These are phyloP conservation scores for Phaonia tiefii DNA, from an alignment of 2,888 invertebrate species.

Conservation along the genomic window DNA sequence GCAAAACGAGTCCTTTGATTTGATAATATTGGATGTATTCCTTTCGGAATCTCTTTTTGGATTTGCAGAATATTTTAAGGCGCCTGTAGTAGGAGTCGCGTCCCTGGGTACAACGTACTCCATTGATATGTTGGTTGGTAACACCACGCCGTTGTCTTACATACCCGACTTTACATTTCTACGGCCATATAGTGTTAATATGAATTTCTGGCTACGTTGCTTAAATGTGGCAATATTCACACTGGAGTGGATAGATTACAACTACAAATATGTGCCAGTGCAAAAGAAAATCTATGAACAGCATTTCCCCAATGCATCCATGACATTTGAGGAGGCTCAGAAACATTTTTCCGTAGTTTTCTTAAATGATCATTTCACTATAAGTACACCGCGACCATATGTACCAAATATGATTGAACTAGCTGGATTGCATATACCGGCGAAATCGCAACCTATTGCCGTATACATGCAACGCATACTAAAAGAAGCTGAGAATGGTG, in stretches of 20 bases:
- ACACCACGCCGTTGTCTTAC: slow-evolving; percentile 75
- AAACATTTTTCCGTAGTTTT: slow-evolving; percentile 73
- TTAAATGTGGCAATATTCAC: slow-evolving; percentile 39
- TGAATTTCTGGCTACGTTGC: background rate
- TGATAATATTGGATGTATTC: slow-evolving; percentile 76
- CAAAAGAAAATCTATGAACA: slow-evolving; percentile 73
- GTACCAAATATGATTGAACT: slow-evolving; percentile 73
- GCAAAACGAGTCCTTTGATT: slow-evolving; percentile 72
- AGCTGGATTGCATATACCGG: slow-evolving; percentile 72
- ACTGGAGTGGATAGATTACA: slow-evolving; percentile 70
- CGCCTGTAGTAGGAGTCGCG: slow-evolving; percentile 71
- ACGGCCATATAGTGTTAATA: slow-evolving; percentile 32
- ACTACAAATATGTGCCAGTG: slow-evolving; percentile 71
- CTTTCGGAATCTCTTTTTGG: slow-evolving; percentile 76
- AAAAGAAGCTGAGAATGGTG: slow-evolving; percentile 73
- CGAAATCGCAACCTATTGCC: slow-evolving; percentile 48
- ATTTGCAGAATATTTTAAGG: slow-evolving; percentile 73
- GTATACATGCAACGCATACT: slow-evolving; percentile 68
- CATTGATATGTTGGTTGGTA: slow-evolving; percentile 70
- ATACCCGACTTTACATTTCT: slow-evolving; percentile 70
- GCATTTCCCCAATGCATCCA: slow-evolving; percentile 69
- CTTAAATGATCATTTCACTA: slow-evolving; percentile 72
- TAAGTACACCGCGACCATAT: slow-evolving; percentile 71
- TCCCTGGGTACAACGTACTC: slow-evolving; percentile 66
- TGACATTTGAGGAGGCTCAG: slow-evolving; percentile 65